Evolutionary conservation across 2,113 vertebrate species (phyloP).

Genomic region (Tricholaema leucomelas): DNA sequence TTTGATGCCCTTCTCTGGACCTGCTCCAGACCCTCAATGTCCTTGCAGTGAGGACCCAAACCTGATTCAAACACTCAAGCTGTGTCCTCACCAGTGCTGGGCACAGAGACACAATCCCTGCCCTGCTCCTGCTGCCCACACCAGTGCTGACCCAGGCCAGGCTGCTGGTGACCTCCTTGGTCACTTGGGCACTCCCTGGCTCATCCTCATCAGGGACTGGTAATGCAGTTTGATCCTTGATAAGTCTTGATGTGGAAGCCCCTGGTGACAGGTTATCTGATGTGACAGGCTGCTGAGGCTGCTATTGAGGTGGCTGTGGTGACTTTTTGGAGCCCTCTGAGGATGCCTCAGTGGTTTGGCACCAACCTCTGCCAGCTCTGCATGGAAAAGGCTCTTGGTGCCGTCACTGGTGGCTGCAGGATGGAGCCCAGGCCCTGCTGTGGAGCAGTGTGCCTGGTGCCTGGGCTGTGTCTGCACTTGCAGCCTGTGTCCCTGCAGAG

Average conservation of each 20-base stretch:
- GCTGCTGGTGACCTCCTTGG: too few relatives aligned
- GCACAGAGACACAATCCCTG: too few relatives aligned
- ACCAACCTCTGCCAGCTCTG: neutral
- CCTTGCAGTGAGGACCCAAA: too few relatives aligned
- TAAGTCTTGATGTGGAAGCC: neutral
- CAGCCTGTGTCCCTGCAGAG: constrained; percentile 1
- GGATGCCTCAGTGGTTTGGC: neutral
- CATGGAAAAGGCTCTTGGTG: neutral
- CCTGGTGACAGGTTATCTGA: neutral
- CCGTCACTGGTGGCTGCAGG: neutral
- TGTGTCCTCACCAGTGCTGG: too few relatives aligned
- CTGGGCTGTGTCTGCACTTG: constrained; percentile 14
- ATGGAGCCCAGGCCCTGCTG: neutral
- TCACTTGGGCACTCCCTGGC: too few relatives aligned
- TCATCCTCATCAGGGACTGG: too few relatives aligned
- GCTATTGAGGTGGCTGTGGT: neutral
- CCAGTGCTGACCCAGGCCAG: too few relatives aligned
- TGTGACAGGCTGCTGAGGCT: neutral
- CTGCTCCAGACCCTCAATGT: too few relatives aligned
- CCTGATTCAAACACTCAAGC: too few relatives aligned
- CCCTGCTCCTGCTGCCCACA: too few relatives aligned
- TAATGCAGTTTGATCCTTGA: neutral
- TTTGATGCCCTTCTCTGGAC: too few relatives aligned
- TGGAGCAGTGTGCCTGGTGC: constrained; percentile 31
- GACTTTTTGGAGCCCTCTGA: neutral